Conservation (phyloP, 2,113 vertebrate species). For the Blennius ocellaris region DNA sequence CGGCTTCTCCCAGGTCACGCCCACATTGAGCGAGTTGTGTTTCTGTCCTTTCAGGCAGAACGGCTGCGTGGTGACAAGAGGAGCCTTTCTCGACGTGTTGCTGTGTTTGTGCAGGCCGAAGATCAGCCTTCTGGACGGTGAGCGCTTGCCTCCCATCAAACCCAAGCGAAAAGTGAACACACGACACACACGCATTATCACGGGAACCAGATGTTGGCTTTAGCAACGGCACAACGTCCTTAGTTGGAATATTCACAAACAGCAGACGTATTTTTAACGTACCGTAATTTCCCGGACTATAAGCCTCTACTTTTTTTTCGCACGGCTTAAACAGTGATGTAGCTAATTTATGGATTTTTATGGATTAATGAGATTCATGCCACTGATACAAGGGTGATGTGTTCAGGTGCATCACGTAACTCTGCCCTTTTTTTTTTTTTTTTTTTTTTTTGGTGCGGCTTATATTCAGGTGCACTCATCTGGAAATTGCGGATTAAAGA, state of each 20-base stretch:
- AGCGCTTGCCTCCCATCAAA: constrained; percentile 27
- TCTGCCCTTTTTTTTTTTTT: too few species aligned
- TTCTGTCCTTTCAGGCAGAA: constrained; percentile 82
- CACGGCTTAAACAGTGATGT: too few species aligned
- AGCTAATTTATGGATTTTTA: too few species aligned
- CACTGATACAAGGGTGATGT: too few species aligned
- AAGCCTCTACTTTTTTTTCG: too few species aligned
- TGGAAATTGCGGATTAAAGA: too few species aligned
- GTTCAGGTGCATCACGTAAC: too few species aligned
- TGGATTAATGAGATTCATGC: too few species aligned
- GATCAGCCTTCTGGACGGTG: constrained; percentile 69
- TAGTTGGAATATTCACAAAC: background rate
- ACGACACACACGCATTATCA: background rate
- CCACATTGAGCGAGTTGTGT: constrained; percentile 10
- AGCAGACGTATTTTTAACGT: background rate
- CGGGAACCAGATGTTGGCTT: background rate
- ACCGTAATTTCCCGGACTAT: too few species aligned
- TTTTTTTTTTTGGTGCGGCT: too few species aligned
- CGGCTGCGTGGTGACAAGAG: constrained; percentile 92
- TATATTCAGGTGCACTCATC: too few species aligned
- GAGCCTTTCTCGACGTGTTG: constrained; percentile 89
- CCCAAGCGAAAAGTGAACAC: background rate
- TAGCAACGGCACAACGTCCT: background rate
- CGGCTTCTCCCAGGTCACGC: background rate
- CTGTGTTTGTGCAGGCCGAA: constrained; percentile 78